Evolutionary conservation across 2,113 vertebrate species (phyloP).

Genomic region (Leuciscus idus): DNA sequence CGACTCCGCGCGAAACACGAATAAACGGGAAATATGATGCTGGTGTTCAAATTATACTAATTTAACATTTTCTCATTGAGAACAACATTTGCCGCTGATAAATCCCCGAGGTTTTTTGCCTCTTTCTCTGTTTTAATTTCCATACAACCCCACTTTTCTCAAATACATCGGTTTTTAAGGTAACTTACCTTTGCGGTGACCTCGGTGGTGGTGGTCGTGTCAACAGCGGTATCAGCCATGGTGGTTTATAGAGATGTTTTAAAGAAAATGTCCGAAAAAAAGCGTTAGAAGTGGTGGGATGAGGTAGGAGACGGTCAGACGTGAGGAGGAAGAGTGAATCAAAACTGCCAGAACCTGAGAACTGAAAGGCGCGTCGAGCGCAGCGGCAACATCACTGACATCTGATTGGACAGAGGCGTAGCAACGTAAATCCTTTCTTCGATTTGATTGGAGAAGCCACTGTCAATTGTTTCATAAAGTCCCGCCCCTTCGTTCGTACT

Average conservation of each 20-base stretch:
- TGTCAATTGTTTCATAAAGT: constrained; percentile 36
- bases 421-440: not conserved
- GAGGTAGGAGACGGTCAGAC: constrained; percentile 64
- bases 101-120: not conserved
- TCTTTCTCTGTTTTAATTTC: not conserved
- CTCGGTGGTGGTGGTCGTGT: constrained; percentile 75
- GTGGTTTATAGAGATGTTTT: constrained; percentile 51
- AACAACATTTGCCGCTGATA: not conserved
- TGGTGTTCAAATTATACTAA: accelerated
- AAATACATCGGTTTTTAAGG: not conserved
- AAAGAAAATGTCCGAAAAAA: constrained; percentile 52
- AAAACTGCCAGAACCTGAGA: constrained; percentile 58
- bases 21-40: not conserved
- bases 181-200: constrained; percentile 80
- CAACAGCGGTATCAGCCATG: constrained; percentile 82
- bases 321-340: constrained; percentile 70
- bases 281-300: constrained; percentile 3
- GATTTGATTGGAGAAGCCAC: constrained; percentile 40
- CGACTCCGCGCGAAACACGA: not conserved
- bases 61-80: not conserved
- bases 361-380: constrained; percentile 58
- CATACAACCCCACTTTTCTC: not conserved
- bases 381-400: constrained; percentile 29
- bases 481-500: constrained; percentile 38
- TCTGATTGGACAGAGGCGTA: constrained; percentile 10